Conservation (phyloP, 2,888 invertebrate genomes). For the Leptarthrus brevirostris region DNA sequence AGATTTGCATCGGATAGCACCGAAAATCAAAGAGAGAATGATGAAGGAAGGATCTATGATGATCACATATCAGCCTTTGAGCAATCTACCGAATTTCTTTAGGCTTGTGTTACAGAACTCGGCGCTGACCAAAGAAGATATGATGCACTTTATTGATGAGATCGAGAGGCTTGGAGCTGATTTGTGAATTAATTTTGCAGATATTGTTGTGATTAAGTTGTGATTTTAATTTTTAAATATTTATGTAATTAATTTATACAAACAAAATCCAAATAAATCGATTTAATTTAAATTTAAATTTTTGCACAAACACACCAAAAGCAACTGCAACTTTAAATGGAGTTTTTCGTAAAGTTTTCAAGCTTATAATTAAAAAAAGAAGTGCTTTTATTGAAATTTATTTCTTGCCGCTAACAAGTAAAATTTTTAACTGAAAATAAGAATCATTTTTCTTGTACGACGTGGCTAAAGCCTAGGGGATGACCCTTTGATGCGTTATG, state of each 20-base stretch:
- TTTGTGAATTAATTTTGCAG: constrained; percentile 65
- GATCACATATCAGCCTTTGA: constrained; percentile 94
- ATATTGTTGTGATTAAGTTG: not conserved
- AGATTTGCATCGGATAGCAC: constrained; percentile 82
- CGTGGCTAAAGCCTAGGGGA: too few relatives aligned
- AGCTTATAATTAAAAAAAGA: too few relatives aligned
- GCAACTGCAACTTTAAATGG: too few relatives aligned
- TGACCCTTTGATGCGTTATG: too few relatives aligned
- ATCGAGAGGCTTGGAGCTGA: constrained; percentile 86
- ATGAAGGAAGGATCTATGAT: constrained; percentile 95
- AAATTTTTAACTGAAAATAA: too few relatives aligned
- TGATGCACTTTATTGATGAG: constrained; percentile 88
- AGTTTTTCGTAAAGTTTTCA: too few relatives aligned
- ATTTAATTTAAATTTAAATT: too few relatives aligned
- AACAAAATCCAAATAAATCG: too few relatives aligned
- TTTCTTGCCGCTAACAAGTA: too few relatives aligned
- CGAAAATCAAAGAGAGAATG: constrained; percentile 94
- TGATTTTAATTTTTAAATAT: not conserved
- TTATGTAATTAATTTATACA: not conserved
- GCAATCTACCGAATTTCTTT: constrained; percentile 91
- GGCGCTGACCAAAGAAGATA: constrained; percentile 82
- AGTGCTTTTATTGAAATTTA: too few relatives aligned
- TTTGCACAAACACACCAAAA: too few relatives aligned
- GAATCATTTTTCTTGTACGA: too few relatives aligned
- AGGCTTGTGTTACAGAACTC: constrained; percentile 94